Percentiles rank a stretch among this genome's conserved stretches.
Evolutionary conservation across 2,113 vertebrate species (phyloP).

Genomic region (Pogona vitticeps): DNA sequence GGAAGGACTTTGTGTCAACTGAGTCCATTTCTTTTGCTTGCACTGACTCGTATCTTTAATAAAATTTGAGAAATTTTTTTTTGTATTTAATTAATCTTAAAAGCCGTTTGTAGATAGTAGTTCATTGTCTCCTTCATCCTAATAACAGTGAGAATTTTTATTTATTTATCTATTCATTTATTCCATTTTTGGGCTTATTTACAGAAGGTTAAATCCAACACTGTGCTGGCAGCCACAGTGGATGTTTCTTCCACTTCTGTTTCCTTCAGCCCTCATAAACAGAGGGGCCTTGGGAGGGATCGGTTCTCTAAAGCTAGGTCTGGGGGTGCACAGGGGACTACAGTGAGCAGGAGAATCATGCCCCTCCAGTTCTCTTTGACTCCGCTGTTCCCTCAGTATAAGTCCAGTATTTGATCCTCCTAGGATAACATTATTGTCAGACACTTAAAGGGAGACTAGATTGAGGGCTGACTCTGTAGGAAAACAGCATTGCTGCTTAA

Average conservation of each 20-base stretch:
- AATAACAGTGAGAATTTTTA: background rate
- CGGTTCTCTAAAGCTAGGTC: background rate
- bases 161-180: background rate
- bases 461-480: background rate
- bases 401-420: background rate
- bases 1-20: background rate
- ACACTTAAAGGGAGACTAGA: background rate
- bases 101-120: background rate
- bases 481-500: background rate
- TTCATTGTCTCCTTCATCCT: background rate
- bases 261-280: background rate
- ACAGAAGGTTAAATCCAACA: background rate
- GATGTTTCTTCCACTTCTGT: background rate
- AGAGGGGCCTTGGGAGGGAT: no score
- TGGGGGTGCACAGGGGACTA: background rate
- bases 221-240: background rate
- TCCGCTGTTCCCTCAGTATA: background rate
- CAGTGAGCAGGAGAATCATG: background rate
- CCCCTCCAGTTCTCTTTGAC: background rate
- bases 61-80: background rate
- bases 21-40: background rate
- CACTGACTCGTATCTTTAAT: background rate
- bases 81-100: no score
- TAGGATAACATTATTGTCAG: background rate
- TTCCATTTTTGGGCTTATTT: background rate